Evolutionary conservation across 2,888 invertebrate species (phyloP), one percentile per base, ranked within the genome.

Genomic region (Diadegma fenestrale): DNA sequence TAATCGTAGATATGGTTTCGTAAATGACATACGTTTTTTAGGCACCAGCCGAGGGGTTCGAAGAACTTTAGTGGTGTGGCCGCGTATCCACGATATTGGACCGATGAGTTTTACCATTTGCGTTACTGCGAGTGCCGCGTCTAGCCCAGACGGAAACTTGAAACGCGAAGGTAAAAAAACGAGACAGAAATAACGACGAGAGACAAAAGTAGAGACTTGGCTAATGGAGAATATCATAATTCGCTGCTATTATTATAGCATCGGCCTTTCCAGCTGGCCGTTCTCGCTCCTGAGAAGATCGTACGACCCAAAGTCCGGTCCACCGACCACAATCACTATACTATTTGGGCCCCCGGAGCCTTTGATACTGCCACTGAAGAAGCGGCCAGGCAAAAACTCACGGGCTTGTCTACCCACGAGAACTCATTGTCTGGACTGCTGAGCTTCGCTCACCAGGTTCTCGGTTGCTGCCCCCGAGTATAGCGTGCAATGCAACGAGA

Each of bases 211-310:
- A 33, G 33, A 45, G 19, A 22, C 26, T 26, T 12, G 48, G 22
- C 73, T 80, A 80, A 84, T 80, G 84, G 80, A 76, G 71, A 76
- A 71, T 37, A 37, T 76, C 76, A 14, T 84, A 84, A 84, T 80
- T 84, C 64, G 84, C 54, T 66, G 71, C 71, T 75, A 75, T 80
- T 83, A 83, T 83, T 83, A 69, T 66, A 78, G n/a, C 72, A 37
- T n/a, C 26, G 41, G 68, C 5, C 66, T 82, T 82, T 82, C 58
- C 82, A 69, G 69, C 69, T 75, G 73, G 79, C 30, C 61, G 26
- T 69, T 41, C 51, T 51, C 63, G 63, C 17, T 76, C 71, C 82
- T 75, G 43, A 76, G 76, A 84, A 76, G 19, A 69, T 80, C 33
- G 48, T 48, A 37, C 37, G 17, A 26, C 41, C 22, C 2, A 19